These are phyloP conservation scores for Yponomeuta plumbellus DNA, from an alignment of 2,888 invertebrate genomes.

Conservation along the genomic window DNA sequence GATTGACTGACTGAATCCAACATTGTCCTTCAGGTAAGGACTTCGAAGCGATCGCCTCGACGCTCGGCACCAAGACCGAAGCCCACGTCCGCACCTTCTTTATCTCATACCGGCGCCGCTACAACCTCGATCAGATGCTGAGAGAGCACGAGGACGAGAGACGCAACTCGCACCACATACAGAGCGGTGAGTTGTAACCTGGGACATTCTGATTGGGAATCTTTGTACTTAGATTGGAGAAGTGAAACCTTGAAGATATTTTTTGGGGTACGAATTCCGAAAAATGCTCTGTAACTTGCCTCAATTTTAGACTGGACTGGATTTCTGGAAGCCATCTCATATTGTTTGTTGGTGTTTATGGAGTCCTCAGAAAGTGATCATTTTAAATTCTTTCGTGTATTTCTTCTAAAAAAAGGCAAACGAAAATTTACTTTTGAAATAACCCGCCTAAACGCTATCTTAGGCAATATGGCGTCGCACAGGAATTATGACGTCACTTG, in stretches of 20 bases:
- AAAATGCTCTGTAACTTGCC: too few species aligned
- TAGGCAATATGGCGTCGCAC: too few species aligned
- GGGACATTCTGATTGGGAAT: not conserved
- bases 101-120: slow-evolving; percentile 91
- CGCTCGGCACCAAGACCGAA: slow-evolving; percentile 96
- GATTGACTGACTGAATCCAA: not conserved
- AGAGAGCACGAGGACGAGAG: slow-evolving; percentile 90
- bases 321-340: too few species aligned
- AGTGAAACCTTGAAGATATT: not conserved
- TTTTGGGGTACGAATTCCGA: not conserved
- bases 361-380: too few species aligned
- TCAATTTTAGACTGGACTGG: too few species aligned
- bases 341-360: too few species aligned
- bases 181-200: slow-evolving; percentile 44
- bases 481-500: too few species aligned
- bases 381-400: too few species aligned
- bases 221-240: not conserved
- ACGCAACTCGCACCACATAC: slow-evolving; percentile 71
- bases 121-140: slow-evolving; percentile 90
- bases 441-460: too few species aligned
- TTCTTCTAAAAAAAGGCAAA: too few species aligned
- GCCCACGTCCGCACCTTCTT: slow-evolving; percentile 94
- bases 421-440: too few species aligned
- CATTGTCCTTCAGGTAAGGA: slow-evolving; percentile 78
- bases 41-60: slow-evolving; percentile 95